phyloP scores from a whole-genome alignment of 1,140 invertebrate genomes.

The Mizuhopecten yessoensis region DNA sequence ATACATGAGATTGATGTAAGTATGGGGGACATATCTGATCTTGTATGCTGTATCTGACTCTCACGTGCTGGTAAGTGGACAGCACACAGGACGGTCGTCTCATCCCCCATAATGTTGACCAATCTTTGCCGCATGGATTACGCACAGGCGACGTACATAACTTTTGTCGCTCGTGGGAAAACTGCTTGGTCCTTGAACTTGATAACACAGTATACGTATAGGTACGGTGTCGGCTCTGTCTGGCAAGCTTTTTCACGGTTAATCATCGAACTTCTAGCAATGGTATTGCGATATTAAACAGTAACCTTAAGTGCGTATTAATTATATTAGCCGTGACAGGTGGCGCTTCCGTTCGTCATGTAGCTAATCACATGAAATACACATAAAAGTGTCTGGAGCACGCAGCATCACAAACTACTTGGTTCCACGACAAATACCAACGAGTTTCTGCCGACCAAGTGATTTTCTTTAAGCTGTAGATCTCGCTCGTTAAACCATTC shows the following conservation, averaged over 20 bases:
- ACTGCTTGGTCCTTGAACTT: neutral
- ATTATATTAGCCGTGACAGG: neutral
- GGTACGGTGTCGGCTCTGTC: neutral
- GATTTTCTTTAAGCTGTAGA: neutral
- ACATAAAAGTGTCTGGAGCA: conserved; percentile 25
- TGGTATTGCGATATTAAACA: neutral
- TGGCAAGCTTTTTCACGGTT: neutral
- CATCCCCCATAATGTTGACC: neutral
- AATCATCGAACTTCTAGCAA: neutral
- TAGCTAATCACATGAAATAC: neutral
- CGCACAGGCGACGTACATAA: neutral
- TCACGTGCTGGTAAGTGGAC: neutral
- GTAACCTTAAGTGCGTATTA: neutral
- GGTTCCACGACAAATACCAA: conserved; percentile 16
- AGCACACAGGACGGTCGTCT: neutral
- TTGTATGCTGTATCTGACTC: neutral
- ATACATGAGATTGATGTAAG: neutral
- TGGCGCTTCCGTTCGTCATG: neutral
- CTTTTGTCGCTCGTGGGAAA: neutral
- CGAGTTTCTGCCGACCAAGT: neutral
- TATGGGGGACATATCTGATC: conserved; percentile 1
- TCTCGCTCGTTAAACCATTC: neutral
- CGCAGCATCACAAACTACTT: neutral
- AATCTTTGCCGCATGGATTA: neutral
- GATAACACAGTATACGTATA: neutral